These are phyloP conservation scores for Elachura formosa DNA, from an alignment of 2,113 vertebrate genomes.

Conservation along the genomic window DNA sequence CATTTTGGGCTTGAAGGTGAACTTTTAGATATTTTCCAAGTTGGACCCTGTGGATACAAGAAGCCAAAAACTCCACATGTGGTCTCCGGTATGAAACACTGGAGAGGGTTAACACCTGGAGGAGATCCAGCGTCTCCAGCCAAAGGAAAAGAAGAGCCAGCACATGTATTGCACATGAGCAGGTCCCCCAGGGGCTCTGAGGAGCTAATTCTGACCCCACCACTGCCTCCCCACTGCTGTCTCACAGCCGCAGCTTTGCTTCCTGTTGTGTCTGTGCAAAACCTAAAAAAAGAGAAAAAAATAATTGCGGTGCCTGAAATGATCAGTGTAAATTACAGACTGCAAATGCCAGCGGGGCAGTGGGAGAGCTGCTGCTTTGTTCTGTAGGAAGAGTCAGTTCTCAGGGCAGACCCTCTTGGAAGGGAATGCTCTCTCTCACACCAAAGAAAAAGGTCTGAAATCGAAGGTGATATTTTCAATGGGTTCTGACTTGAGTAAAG, in stretches of 20 bases:
- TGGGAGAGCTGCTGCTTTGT: neutral
- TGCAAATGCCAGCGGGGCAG: neutral
- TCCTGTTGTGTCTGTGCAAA: constrained; percentile 57
- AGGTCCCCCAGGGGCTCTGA: neutral
- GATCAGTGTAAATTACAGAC: constrained; percentile 46
- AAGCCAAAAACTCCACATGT: neutral
- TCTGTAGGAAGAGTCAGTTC: neutral
- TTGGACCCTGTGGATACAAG: neutral
- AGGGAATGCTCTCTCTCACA: neutral
- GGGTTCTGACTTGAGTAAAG: neutral
- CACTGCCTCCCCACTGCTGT: neutral
- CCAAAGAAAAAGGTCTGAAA: neutral
- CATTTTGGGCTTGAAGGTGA: neutral
- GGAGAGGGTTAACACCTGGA: neutral
- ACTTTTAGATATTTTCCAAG: neutral
- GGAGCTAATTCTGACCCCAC: neutral
- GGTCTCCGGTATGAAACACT: neutral
- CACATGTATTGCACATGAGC: neutral
- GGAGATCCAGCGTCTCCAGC: neutral
- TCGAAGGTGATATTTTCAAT: neutral
- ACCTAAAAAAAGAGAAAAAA: constrained; percentile 49
- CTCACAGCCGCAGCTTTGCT: neutral
- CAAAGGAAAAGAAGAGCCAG: neutral
- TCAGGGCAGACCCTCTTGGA: neutral
- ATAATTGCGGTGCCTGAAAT: constrained; percentile 2